Base-by-base conservation (phyloP, 2,888 invertebrate genomes). In the Ceriagrion tenellum region DNA sequence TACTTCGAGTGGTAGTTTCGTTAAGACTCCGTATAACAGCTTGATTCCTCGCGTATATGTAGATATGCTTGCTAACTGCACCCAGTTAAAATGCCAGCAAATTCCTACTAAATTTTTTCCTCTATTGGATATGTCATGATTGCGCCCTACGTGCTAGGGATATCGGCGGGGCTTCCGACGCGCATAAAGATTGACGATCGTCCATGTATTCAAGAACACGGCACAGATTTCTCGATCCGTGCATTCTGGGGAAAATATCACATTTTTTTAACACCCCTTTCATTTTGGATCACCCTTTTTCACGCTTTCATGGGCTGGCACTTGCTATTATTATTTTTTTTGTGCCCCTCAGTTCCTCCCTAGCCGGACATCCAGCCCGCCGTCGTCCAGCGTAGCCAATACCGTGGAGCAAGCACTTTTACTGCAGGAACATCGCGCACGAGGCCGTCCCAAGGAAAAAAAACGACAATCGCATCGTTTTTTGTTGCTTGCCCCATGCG, bases 361-460 rank as follows among this genome's bases (percentile, higher is more conserved):
- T 69, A 26, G 69, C 69, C 18, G 69, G 18, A 23, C 69, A 26
- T 23, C 69, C 69, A 26, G 69, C 23, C 59, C 4, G 59, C 59
- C 59, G 59, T 6, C 59, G 59, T 6, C 59, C 69, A n/a, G n/a
- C n/a, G 69, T 69, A 69, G 69, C 16, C 81, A 81, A 81, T 81
- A 18, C 35, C 12, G 30, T 26, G 26, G 69, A 69, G 59, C 16
- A n/a, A 69, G 81, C 81, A 81, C 81, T 81, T 81, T 81, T 81
- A 81, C 81, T 81, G 81, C 81, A 35, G 81, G 81, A 81, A 35
- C 81, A 81, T 81, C 81, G 81, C 81, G 35, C 81, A 35, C 81
- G 30, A 81, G 81, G 35, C 81, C 81, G 35, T 26, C 35, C 81
- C 10, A 20, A 20, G 59, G 20, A 81, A 26, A 30, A 74, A 81